Percentiles rank a stretch among this genome's conserved stretches.
Evolutionary conservation across 2,888 invertebrate genomes (phyloP).

Genomic region (Agrypnus murinus): DNA sequence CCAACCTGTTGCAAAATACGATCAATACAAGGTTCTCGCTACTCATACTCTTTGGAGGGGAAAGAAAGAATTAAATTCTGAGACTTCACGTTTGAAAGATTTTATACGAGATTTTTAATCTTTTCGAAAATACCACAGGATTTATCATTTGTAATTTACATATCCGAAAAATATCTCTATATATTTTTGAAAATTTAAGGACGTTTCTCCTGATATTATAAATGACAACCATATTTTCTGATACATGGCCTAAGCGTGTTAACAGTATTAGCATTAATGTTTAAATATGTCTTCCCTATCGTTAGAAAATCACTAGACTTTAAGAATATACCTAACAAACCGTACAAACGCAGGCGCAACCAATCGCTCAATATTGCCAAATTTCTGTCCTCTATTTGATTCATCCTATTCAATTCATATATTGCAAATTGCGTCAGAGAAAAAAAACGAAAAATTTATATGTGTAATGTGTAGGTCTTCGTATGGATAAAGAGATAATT

Average conservation of each 20-base stretch:
- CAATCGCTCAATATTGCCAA: constrained; percentile 51
- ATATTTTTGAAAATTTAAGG: constrained; percentile 39
- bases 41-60: constrained; percentile 22
- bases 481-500: neutral
- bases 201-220: constrained; percentile 39
- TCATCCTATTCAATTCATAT: constrained; percentile 12
- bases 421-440: neutral
- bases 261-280: constrained; percentile 53
- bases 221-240: constrained; percentile 54
- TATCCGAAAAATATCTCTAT: constrained; percentile 32
- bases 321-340: constrained; percentile 50
- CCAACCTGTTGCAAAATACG: constrained; percentile 49
- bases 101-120: constrained; percentile 20
- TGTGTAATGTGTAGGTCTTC: neutral
- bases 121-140: neutral
- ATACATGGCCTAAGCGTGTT: constrained; percentile 49
- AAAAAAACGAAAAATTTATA: neutral
- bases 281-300: constrained; percentile 54
- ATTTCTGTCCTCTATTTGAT: constrained; percentile 41
- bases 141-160: constrained; percentile 33
- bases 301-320: constrained; percentile 51
- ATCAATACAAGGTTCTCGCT: constrained; percentile 43
- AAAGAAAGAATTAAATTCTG: constrained; percentile 13
- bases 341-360: constrained; percentile 49
- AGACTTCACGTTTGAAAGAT: neutral